Evolutionary conservation across 2,113 vertebrate genomes (phyloP), one percentile per base, ranked within the genome.

Genomic region (Charina bottae): DNA sequence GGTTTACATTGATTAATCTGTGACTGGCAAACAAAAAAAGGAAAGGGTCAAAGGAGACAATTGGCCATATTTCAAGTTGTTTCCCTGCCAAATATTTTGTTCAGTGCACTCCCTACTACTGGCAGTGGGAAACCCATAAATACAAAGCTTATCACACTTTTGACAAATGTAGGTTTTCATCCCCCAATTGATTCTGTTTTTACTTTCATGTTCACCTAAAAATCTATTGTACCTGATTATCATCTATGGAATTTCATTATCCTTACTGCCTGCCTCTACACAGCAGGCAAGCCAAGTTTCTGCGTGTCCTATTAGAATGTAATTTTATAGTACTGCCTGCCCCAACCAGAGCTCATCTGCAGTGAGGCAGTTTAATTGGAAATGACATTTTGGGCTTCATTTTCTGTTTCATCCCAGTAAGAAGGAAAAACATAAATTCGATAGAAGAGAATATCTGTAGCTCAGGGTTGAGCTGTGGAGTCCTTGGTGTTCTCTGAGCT

Each of bases 141-240:
- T 85, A 24, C 72, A 89, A 91, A 88, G 21, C 83, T 94, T 93
- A 3, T 53, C 46, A 87, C 93, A 89, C 95, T 94, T 88, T 8
- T 37, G 94, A 53, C 90, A 94, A 96, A 90, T 88, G 46, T 68
- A 93, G 93, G 90, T 94, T 89, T 12, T 55, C 56, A 0, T 17
- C 58, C 53, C 2, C 0, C 37, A 60, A 0, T 92, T 85, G 78
- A 5, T 2, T 4, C 28, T 88, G 49, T 49, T 89, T 89, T 91
- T 93, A 2, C 26, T 88, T 0, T 0, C 23, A 91, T 84, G 92
- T 84, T 11, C 89, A 0, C 90, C 88, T 83, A 64, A 89, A 92
- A 94, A 94, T 88, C 92, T 90, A 93, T 84, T 89, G n/a, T 89
- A 90, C 91, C 92, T 37, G 87, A 93, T 94, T 42, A 92, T 68